A percentile compares a stretch with the other conserved stretches of the same genome.
These are phyloP conservation scores for Avahi laniger DNA, from an alignment of 2,797 vertebrate species.

Conservation along the genomic window DNA sequence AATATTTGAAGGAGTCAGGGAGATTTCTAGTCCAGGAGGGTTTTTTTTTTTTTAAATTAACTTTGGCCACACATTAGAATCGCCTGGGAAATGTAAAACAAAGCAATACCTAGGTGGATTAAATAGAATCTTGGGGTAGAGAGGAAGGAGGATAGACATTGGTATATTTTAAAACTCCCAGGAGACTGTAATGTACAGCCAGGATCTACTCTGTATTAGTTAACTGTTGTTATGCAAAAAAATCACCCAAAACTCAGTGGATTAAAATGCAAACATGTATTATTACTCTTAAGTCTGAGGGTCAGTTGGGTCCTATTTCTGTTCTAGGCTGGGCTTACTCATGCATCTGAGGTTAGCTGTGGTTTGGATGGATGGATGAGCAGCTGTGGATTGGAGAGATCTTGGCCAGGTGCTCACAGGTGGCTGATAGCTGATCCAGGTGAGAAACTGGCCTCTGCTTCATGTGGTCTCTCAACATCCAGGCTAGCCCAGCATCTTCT, in stretches of 20 bases:
- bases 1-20: not conserved
- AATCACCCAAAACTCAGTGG: not conserved
- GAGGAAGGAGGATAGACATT: not conserved
- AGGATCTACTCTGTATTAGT: not conserved
- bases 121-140: not conserved
- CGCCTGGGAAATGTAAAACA: not conserved
- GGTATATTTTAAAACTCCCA: not conserved
- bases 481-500: not conserved
- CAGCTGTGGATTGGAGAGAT: not conserved
- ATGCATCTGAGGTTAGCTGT: not conserved
- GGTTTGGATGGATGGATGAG: not conserved
- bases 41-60: not conserved
- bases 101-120: not conserved
- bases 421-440: not conserved
- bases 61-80: not conserved
- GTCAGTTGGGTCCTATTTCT: not conserved
- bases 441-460: not conserved
- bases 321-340: not conserved
- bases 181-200: not conserved
- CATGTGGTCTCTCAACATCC: not conserved
- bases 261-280: not conserved
- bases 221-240: not conserved
- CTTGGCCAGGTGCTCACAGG: not conserved
- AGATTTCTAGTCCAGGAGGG: not conserved
- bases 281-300: not conserved